These are phyloP conservation scores for Protomyctophum bolini DNA, from an alignment of 2,113 vertebrate genomes.

Conservation along the genomic window DNA sequence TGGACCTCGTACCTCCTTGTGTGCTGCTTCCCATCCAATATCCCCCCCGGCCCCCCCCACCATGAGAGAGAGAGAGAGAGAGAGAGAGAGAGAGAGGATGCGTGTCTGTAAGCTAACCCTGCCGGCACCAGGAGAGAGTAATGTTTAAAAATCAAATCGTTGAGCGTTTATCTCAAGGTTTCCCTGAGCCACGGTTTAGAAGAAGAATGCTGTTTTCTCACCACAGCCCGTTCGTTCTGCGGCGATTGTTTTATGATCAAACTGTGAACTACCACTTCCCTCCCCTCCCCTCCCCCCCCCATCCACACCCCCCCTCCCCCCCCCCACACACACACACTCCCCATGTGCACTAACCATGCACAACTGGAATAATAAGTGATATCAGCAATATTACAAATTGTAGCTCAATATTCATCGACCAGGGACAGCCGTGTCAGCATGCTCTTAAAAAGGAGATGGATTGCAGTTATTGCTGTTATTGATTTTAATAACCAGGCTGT, in stretches of 20 bases:
- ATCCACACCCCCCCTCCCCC: conserved; percentile 40
- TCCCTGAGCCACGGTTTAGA: conserved; percentile 1
- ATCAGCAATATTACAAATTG: conserved; percentile 76
- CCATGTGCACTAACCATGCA: conserved; percentile 32
- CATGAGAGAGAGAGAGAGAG: too few species aligned
- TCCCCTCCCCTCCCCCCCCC: too few species aligned
- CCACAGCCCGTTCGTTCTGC: neutral
- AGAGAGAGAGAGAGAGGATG: conserved; percentile 14
- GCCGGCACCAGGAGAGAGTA: conserved; percentile 20
- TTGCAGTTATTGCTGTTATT: conserved; percentile 79
- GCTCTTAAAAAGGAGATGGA: conserved; percentile 69
- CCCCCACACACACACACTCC: conserved; percentile 8
- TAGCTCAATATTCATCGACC: conserved; percentile 76
- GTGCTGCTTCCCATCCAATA: conserved; percentile 31
- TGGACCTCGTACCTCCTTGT: conserved; percentile 42
- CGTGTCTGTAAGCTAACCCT: conserved; percentile 18
- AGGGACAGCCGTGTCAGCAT: conserved; percentile 37
- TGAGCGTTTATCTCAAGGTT: neutral
- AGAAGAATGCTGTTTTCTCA: neutral
- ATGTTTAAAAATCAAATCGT: conserved; percentile 38
- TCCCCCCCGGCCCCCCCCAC: neutral
- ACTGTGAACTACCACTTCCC: too few species aligned
- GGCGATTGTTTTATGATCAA: neutral
- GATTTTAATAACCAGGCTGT: conserved; percentile 78
- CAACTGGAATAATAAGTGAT: conserved; percentile 63